Evolutionary conservation across 2,797 vertebrate genomes (phyloP), one percentile per base, ranked within the genome.

Genomic region (Dipus sagitta): DNA sequence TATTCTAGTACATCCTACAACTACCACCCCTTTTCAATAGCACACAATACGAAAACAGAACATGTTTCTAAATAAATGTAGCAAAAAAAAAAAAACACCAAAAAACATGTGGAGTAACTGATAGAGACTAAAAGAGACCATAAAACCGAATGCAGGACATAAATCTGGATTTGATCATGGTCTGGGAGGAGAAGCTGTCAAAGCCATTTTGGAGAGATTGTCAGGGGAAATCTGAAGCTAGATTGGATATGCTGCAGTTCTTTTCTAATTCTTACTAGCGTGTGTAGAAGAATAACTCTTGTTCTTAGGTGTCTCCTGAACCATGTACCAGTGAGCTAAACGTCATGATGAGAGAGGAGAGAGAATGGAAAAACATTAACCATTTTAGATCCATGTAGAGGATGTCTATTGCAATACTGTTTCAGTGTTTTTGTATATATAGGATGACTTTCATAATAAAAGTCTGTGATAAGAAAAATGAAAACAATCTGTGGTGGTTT

Each of bases 91-190:
- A 42, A 42, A 42, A 42, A 23, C n/a, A n/a, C n/a, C n/a, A 86
- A 75, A 7, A 86, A 75, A 65, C 65, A 80, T 18, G n/a, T 91
- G 30, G 75, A 4, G 15, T 38, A 47, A 72, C 24, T 76, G 23
- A 47, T 23, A 64, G 52, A 85, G 86, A 83, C 62, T 15, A 34
- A 58, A 86, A 90, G 68, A 74, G 60, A 81, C 72, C 54, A n/a
- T 68, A 78, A 78, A 77, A 87, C 8, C 52, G 83, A 80, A 86
- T 23, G 7, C 21, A 81, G 62, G 62, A 8, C 65, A 60, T 64
- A 84, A 90, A 68, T 80, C 71, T 26, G 74, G 58, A 84, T 92
- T 67, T 67, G 18, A 74, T 88, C 38, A 81, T 90, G 42, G 30
- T 76, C 80, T 80, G 47, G 58, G 58, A 26, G 26, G 58, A 76